Conservation (phyloP, 2,888 invertebrate genomes). For the Pollenia labialis region DNA sequence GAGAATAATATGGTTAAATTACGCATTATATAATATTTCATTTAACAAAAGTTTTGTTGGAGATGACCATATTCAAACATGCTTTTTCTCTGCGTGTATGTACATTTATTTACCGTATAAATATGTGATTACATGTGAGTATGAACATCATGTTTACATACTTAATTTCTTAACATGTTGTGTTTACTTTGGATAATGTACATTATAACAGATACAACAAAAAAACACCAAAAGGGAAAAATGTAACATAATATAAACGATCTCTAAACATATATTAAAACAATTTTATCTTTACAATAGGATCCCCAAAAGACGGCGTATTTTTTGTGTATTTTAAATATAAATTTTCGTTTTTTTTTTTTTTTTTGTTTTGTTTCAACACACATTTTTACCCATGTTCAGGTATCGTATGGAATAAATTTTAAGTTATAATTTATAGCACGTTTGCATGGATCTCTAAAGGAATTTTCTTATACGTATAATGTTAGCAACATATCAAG, state of each 20-base stretch:
- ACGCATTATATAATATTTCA: no score
- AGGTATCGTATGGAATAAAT: slow-evolving; percentile 57
- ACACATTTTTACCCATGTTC: slow-evolving; percentile 10
- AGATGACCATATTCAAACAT: no score
- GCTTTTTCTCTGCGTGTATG: no score
- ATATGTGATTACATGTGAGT: slow-evolving; percentile 11
- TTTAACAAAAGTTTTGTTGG: no score
- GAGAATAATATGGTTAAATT: no score
- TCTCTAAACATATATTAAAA: slow-evolving; percentile 81
- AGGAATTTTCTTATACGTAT: slow-evolving; percentile 5
- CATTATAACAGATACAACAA: slow-evolving; percentile 23
- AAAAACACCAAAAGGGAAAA: slow-evolving; percentile 21
- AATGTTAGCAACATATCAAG: slow-evolving; percentile 58
- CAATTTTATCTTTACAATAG: slow-evolving; percentile 80
- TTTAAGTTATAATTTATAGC: slow-evolving; percentile 53
- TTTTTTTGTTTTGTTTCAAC: neutral
- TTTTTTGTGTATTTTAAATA: neutral
- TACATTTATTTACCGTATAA: neutral
- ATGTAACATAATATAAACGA: slow-evolving; percentile 79
- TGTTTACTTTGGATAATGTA: slow-evolving; percentile 61
- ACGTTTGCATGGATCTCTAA: slow-evolving; percentile 15
- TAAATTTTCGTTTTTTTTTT: neutral
- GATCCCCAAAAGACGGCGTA: slow-evolving; percentile 80
- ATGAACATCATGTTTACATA: slow-evolving; percentile 64
- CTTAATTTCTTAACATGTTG: slow-evolving; percentile 53